Base-by-base conservation (phyloP, 2,113 vertebrate genomes). In the Dicerorhinus sumatrensis region DNA sequence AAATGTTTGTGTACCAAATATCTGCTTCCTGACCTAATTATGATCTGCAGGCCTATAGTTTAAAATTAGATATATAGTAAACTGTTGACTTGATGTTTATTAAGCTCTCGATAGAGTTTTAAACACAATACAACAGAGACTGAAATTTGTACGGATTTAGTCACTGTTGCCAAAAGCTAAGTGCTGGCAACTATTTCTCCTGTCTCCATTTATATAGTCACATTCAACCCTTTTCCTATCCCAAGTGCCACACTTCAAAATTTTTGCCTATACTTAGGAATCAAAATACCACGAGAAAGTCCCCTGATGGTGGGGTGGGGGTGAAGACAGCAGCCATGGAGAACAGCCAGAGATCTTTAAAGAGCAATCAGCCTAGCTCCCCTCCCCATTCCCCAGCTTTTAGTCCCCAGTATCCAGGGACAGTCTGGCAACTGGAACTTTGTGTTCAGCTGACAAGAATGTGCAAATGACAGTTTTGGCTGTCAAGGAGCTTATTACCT, bases 391-490 rank as follows among this genome's bases (percentile, higher is more conserved):
- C 31, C 1, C 80, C 25, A 60, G 79, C 73, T 87, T 65, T 89
- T 21, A 51, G 62, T 63, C 46, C 79, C 70, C 60, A 58, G 89
- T 11, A 94, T 70, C 91, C 95, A 90, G 96, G 88, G 96, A 91
- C 93, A 69, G 42, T 86, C 92, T 96, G 92, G 97, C 87, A 90
- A 76, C 31, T 46, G 48, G 87, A 83, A 97, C 90, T 89, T 72
- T 48, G 87, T 33, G 92, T 73, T 94, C 97, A 86, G 76, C 97
- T 89, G 80, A 94, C 70, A 25, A 96, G 92, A 92, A 90, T 31
- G 87, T 96, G 92, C 76, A 92, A 94, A 95, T 96, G 97, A 96
- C 97, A 97, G 95, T 93, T 91, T 73, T 13, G 95, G 95, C 92
- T 88, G 91, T 94, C 63, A 89, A 72, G 76, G 67, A 94, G 92